Conservation (phyloP, 2,113 vertebrate genomes). For the Montifringilla adamsi region DNA sequence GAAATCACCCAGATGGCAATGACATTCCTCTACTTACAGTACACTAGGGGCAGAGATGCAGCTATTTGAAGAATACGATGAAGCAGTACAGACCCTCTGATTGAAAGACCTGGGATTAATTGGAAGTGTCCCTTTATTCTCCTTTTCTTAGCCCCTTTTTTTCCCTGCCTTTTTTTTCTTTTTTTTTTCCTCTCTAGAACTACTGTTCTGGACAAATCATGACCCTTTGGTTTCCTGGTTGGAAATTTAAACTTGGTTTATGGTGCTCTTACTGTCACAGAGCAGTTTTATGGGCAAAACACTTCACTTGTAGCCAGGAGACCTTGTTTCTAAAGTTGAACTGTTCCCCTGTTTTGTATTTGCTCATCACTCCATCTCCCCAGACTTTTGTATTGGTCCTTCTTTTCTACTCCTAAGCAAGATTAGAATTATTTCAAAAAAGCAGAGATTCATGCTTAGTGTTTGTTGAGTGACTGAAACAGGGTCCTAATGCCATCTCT, state of each 20-base stretch:
- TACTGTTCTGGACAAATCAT: neutral
- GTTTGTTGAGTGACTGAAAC: neutral
- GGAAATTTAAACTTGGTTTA: neutral
- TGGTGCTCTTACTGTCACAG: neutral
- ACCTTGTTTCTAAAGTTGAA: neutral
- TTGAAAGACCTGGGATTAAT: constrained; percentile 51
- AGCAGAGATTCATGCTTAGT: neutral
- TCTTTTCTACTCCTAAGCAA: neutral
- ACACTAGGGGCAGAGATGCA: neutral
- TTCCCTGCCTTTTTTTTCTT: neutral
- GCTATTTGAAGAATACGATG: neutral
- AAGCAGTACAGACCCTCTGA: constrained; percentile 5
- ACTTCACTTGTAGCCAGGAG: neutral
- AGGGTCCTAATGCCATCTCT: neutral
- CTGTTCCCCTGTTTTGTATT: neutral
- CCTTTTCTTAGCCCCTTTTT: neutral
- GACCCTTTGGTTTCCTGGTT: neutral
- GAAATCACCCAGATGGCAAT: constrained; percentile 40
- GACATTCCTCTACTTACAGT: constrained; percentile 37
- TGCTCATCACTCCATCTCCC: neutral
- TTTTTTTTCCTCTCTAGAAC: neutral
- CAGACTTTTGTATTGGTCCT: neutral
- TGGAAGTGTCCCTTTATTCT: neutral
- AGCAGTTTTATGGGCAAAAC: neutral
- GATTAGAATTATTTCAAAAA: neutral